Evolutionary conservation across 1,140 invertebrate genomes (phyloP), one percentile per base, ranked within the genome.

Genomic region (Brachionus koreanus): DNA sequence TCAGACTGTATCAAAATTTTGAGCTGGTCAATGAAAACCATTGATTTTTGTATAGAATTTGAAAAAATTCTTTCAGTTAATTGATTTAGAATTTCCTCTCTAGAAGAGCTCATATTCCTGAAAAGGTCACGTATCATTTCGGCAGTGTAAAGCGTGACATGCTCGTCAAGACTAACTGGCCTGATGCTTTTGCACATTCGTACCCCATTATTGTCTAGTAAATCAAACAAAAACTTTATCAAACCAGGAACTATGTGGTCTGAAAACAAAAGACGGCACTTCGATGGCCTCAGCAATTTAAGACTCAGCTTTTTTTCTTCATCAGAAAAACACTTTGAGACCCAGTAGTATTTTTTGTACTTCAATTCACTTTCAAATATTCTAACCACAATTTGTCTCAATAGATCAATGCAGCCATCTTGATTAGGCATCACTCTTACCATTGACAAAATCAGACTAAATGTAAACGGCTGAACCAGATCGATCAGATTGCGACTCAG

Each of bases 271-370:
- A 79, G 39, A n/a, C 76, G 49, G n/a, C 76, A 79, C 16, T 79
- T 79, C 25, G 76, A 79, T 29, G 76, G 76, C 25, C 42, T 79
- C 4, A 79, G 6, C 25, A 79, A 29, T n/a, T 61, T 25, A 5
- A 25, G 33, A 5, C 33, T 79, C 49, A 79, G 35, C 25, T 57
- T 65, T 79, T 79, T 79, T 43, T 79, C 76, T 9, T 61, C 76
- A 10, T 79, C 76, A 12, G 35, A 61, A 57, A 79, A 65, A 61
- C 46, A 61, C 42, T 79, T 79, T 39, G 37, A 57, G 16, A 79
- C 76, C 76, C 76, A 79, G 9, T 61, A 79, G 39, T 79, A 65
- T 19, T 79, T 79, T 65, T 79, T 79, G 10, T 65, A 35, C n/a
- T 43, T 57, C 16, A 79, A 9, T 79, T 79, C 61, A 65, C 76